phyloP scores from a whole-genome alignment of 2,113 vertebrate genomes.

The Saccopteryx bilineata region DNA sequence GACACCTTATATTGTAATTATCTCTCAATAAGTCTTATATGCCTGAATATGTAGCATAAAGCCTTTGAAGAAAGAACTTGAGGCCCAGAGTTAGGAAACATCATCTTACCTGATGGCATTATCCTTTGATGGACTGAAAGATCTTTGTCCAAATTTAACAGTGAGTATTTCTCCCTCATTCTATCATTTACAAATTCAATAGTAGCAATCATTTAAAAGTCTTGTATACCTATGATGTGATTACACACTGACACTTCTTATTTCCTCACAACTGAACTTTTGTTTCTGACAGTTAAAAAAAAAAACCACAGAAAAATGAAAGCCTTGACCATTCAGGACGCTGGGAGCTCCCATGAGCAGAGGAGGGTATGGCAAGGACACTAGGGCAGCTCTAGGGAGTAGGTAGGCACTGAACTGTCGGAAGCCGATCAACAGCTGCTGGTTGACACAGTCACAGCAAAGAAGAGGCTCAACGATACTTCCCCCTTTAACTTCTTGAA shows the following conservation, averaged over 20 bases:
- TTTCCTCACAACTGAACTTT: not conserved
- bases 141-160: not conserved
- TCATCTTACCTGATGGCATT: not conserved
- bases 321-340: not conserved
- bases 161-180: constrained; percentile 5
- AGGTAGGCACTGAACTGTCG: not conserved
- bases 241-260: not conserved
- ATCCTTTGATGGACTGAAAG: not conserved
- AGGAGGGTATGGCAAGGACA: not conserved
- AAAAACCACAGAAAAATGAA: not conserved
- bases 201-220: not conserved
- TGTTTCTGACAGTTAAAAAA: not conserved
- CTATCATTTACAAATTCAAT: constrained; percentile 29
- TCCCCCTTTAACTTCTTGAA: too few species aligned
- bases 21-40: not conserved
- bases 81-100: not conserved
- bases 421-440: too few species aligned
- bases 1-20: not conserved
- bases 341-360: not conserved
- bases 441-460: too few species aligned
- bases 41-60: not conserved
- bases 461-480: too few species aligned
- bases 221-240: not conserved
- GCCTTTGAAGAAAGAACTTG: not conserved
- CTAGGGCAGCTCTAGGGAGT: not conserved